phyloP scores from a whole-genome alignment of 2,113 vertebrate genomes.

The Pionites leucogaster region DNA sequence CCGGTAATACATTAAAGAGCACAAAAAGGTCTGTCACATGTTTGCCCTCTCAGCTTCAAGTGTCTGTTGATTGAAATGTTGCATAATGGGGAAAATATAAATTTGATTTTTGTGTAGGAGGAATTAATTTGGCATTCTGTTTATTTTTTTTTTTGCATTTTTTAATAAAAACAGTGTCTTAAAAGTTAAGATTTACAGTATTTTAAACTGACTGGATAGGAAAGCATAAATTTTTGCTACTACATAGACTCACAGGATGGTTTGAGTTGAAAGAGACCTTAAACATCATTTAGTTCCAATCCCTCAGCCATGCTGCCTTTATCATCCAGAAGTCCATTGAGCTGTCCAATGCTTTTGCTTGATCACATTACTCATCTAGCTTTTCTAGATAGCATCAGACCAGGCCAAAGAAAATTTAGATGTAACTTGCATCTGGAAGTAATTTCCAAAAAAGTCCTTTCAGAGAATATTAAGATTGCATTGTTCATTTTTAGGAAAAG shows the following conservation, averaged over 20 bases:
- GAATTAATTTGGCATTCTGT: rapidly evolving
- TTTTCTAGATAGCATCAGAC: neutral
- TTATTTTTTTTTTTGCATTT: neutral
- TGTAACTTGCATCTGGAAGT: neutral
- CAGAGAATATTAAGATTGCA: neutral
- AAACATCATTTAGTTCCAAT: neutral
- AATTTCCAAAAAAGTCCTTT: neutral
- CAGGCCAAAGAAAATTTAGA: neutral
- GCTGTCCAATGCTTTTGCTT: neutral
- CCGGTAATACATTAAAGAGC: neutral
- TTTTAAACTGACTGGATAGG: neutral
- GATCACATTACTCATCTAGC: neutral
- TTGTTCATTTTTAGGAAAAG: neutral
- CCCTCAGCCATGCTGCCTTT: neutral
- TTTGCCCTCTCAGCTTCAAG: neutral
- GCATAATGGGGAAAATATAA: neutral
- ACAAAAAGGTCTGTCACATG: neutral
- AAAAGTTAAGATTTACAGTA: neutral
- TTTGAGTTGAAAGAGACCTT: neutral
- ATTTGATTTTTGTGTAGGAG: neutral
- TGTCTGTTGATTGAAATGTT: neutral
- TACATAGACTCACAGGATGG: neutral
- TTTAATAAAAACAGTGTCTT: neutral
- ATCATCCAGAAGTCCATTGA: neutral
- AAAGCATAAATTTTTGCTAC: neutral